These are phyloP conservation scores for Hemiscyllium ocellatum DNA, from an alignment of 2,113 vertebrate species.

Conservation along the genomic window DNA sequence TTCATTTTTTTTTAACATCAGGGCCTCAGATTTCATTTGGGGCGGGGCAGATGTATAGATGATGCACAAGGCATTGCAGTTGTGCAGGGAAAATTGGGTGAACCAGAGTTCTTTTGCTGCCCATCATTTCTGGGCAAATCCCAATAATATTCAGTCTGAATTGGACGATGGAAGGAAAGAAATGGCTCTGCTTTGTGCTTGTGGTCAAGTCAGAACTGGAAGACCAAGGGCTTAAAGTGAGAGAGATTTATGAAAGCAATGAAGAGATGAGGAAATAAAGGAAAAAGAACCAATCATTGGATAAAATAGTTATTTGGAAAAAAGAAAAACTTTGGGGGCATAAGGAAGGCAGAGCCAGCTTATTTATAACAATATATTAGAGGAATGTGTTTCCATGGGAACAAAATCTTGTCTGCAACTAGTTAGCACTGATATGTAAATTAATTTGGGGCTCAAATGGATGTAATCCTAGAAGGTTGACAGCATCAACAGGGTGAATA, in stretches of 20 bases:
- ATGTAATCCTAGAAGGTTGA: not conserved
- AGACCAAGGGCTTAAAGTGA: not conserved
- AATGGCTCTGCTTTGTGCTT: not conserved
- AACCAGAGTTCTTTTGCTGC: not conserved
- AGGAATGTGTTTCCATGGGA: conserved; percentile 23
- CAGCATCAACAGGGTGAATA: not conserved
- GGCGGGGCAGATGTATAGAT: not conserved
- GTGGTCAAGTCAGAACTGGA: not conserved
- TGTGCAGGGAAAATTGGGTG: not conserved
- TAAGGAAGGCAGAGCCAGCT: not conserved
- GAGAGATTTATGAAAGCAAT: not conserved
- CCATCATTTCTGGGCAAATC: not conserved
- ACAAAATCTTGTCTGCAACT: not conserved
- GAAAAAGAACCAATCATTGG: not conserved
- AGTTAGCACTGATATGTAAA: not conserved
- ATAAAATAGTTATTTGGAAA: not conserved
- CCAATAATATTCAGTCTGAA: not conserved
- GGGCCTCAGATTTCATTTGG: not conserved
- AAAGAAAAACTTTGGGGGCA: not conserved
- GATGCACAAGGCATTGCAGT: not conserved
- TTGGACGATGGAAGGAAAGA: not conserved
- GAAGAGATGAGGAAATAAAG: not conserved
- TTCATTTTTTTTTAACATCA: not conserved
- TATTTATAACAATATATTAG: not conserved
- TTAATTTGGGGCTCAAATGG: not conserved